Base-by-base conservation (phyloP, 2,888 invertebrate genomes). In the Latrodectus elegans region DNA sequence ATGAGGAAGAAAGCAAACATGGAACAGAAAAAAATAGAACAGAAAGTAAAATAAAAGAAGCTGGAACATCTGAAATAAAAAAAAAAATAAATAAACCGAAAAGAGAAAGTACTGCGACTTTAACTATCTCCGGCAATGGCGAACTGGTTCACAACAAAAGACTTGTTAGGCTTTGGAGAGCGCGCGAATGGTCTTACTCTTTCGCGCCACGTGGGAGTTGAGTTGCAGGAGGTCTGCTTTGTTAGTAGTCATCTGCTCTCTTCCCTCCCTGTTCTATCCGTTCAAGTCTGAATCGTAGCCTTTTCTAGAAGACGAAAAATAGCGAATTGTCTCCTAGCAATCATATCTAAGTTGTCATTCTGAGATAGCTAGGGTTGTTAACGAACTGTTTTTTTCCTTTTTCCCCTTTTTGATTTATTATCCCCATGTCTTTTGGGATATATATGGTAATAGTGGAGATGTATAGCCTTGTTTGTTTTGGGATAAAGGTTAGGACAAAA, bases 131-230 rank as follows among this genome's bases (percentile, higher is more conserved):
- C 22, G 49, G 71, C 83, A 83, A 83, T 65, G 60, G 83, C 71
- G 76, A 71, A 76, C 70, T 83, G 76, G 68, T 60, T 83, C 49
- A 49, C 76, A 83, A 77, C 83, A 83, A 83, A 76, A 77, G 76
- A 83, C 83, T 76, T 83, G 83, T 83, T 83, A 83, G 83, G 76
- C 83, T 76, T 83, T 76, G 71, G 51, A 75, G 60, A 83, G 76
- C 71, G 68, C 70, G 76, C 71, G 70, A 76, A 76, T 83, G 76
- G 70, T 83, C 64, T 71, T 76, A 52, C 64, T 83, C 71, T 83
- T 83, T 83, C 83, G 64, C 51, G 60, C 76, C 83, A 83, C 76
- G 83, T 65, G 83, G 76, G 83, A 76, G 83, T 83, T 83, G 83
- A 83, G 76, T 76, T 76, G 71, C 52, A 71, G 55, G 49, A 68